Evolutionary conservation across 2,797 vertebrate genomes (phyloP), one percentile per base, ranked within the genome.

Genomic region (Typhlichthys eigenmanni): DNA sequence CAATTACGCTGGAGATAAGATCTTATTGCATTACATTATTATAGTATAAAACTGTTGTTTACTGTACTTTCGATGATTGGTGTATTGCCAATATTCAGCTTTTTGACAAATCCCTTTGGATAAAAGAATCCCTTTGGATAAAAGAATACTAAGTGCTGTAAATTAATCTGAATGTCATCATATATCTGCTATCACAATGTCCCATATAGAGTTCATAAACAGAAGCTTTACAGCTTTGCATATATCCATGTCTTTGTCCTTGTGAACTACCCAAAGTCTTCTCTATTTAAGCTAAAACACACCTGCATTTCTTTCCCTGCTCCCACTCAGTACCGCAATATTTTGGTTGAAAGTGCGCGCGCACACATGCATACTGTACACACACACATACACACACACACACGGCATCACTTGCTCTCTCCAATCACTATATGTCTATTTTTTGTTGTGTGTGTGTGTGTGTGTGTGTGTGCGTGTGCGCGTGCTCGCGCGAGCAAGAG

Each of bases 371-470:
- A 84, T 69, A 29, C 24, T 29, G 24, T 29, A 80, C 82, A 71
- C 80, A 84, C 67, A 24, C 19, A 38, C 34, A 38, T 6, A 38
- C 34, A 38, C 34, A 38, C 38, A 38, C 38, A 38, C 38, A 71
- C 80, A 84, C 69, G 72, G 83, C 80, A 86, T 85, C 71, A 83
- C 86, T 85, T 86, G 79, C 79, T 69, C 81, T 78, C 73, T 78
- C 70, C 59, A 69, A 77, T 76, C 66, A 64, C 72, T 74, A 64
- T 67, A 72, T 81, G 55, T 70, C 72, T 83, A 60, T 60, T 56
- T 79, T 87, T 85, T 68, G 69, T 71, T 68, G 66, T 53, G 45
- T 55, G 50, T 69, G 55, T 55, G 48, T 60, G 47, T 59, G 64
- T 71, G 55, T 72, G 76, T 79, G 76, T 61, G 75, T 65, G 61